Evolutionary conservation across 2,113 vertebrate species (phyloP).

Genomic region (Salvator merianae): DNA sequence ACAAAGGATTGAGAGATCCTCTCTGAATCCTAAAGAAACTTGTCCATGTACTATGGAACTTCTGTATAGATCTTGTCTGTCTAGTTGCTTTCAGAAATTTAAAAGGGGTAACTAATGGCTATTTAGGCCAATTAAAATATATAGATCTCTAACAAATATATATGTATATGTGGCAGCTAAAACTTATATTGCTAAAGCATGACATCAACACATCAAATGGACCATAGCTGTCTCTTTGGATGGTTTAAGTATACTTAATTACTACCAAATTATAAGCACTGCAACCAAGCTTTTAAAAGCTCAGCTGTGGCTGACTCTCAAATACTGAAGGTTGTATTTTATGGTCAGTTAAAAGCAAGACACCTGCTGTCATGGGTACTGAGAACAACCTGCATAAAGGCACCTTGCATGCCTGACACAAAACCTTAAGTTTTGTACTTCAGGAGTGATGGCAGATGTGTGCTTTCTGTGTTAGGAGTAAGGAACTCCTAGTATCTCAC

Average conservation of each 20-base stretch:
- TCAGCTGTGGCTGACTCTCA: constrained; percentile 9
- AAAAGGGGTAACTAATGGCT: not conserved
- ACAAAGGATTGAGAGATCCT: too few relatives aligned
- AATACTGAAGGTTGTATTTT: constrained; percentile 30
- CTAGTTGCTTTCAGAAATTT: too few relatives aligned
- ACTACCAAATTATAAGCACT: not conserved
- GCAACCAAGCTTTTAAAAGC: constrained; percentile 6
- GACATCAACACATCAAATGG: not conserved
- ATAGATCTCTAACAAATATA: not conserved
- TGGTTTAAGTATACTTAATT: constrained; percentile 10
- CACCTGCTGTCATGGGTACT: constrained; percentile 12
- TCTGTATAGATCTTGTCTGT: too few relatives aligned
- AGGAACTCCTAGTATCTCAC: not conserved
- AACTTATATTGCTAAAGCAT: not conserved
- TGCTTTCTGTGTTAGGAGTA: not conserved
- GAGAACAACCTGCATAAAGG: constrained; percentile 12
- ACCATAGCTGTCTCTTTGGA: not conserved
- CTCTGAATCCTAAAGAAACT: too few relatives aligned
- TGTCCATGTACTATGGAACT: too few relatives aligned
- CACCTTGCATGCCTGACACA: not conserved
- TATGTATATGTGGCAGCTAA: not conserved
- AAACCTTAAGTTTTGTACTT: not conserved
- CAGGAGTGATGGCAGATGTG: too few relatives aligned
- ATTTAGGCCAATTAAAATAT: not conserved
- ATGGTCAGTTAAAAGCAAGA: constrained; percentile 27